Conservation (phyloP, 2,797 vertebrate genomes). For the Pteropus rufus region DNA sequence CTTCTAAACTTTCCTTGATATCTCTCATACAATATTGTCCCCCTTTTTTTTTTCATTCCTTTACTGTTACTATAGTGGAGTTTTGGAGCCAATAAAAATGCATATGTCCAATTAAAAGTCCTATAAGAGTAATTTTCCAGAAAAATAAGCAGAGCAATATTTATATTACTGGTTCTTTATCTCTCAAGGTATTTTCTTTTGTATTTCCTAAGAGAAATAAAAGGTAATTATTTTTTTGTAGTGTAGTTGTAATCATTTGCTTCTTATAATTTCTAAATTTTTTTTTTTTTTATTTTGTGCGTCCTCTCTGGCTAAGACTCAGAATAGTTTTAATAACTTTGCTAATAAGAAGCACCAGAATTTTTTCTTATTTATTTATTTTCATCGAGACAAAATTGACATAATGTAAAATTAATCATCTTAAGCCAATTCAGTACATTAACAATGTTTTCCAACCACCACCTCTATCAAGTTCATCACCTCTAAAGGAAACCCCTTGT, state of each 20-base stretch:
- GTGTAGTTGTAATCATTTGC: not conserved
- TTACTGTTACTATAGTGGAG: not conserved
- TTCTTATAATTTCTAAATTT: not conserved
- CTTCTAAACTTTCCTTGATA: not conserved
- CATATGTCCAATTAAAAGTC: not conserved
- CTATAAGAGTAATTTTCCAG: not conserved
- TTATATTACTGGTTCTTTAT: not conserved
- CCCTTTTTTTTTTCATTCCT: not conserved
- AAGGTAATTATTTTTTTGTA: not conserved
- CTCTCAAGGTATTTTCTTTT: not conserved
- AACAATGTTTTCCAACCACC: not conserved
- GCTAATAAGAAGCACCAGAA: not conserved
- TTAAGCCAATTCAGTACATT: not conserved
- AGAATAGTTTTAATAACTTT: not conserved
- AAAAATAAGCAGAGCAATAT: not conserved
- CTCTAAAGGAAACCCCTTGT: not conserved
- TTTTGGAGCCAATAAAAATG: not conserved
- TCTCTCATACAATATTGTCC: not conserved
- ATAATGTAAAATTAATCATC: not conserved
- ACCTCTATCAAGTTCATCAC: not conserved
- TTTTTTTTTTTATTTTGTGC: not conserved
- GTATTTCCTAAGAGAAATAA: not conserved
- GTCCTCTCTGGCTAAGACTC: not conserved
- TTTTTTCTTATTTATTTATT: not conserved
- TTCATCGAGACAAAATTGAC: not conserved